phyloP scores from a whole-genome alignment of 2,113 vertebrate genomes.

The Phrynosoma blainvillii region DNA sequence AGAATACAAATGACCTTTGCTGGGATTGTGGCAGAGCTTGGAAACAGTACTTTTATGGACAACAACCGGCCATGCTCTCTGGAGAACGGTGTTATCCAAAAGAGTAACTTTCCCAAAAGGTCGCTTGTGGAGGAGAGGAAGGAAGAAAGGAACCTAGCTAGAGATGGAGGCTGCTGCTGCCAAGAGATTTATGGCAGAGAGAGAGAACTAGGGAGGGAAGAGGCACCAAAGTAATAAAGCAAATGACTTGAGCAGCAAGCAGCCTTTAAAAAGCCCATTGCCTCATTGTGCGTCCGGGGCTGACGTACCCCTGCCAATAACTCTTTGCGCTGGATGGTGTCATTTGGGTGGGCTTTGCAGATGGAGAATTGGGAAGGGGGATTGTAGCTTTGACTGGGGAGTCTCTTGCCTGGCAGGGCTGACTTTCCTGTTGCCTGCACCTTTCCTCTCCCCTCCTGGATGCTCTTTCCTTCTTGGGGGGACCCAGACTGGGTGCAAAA shows the following conservation, averaged over 20 bases:
- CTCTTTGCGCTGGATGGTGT: neutral
- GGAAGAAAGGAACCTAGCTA: neutral
- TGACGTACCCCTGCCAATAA: neutral
- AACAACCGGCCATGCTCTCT: no score
- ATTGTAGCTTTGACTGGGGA: no score
- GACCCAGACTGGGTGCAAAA: no score
- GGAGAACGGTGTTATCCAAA: no score
- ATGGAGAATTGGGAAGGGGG: neutral
- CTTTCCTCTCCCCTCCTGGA: neutral
- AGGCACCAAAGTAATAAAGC: slow-evolving; percentile 3
- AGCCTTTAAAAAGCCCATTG: neutral
- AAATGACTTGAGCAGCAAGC: slow-evolving; percentile 6
- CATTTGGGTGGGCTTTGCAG: neutral
- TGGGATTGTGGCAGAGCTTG: no score
- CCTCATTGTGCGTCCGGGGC: neutral
- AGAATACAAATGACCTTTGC: no score
- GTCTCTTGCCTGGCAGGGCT: no score
- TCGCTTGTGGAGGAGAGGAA: neutral
- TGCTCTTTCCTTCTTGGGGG: no score
- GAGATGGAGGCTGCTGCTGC: neutral
- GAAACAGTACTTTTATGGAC: no score
- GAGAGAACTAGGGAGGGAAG: neutral
- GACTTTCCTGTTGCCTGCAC: neutral
- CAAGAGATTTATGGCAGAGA: slow-evolving; percentile 5
- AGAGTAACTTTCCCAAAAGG: no score